Percentiles rank a stretch among this genome's conserved stretches.
phyloP scores from a whole-genome alignment of 2,797 vertebrate species.

The Amphiprion clarkii region DNA sequence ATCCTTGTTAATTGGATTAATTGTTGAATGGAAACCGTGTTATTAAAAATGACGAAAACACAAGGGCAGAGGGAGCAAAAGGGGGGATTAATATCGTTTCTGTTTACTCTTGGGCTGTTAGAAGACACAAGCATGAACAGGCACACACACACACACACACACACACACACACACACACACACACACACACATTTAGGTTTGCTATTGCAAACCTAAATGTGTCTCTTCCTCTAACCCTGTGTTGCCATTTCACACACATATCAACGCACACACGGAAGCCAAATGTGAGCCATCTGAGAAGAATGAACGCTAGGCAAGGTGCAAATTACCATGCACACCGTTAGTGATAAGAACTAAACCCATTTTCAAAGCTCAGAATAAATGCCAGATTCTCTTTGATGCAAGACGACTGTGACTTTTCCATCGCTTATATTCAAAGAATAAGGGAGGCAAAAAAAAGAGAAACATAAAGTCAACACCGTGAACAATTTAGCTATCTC shows the following conservation, averaged over 20 bases:
- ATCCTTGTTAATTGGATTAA: slow-evolving; percentile 88
- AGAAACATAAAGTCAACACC: slow-evolving; percentile 68
- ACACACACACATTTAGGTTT: slow-evolving; percentile 30
- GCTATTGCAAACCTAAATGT: not conserved
- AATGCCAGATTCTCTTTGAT: slow-evolving; percentile 83
- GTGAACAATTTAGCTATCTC: slow-evolving; percentile 76
- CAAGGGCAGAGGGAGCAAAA: slow-evolving; percentile 77
- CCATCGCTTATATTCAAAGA: slow-evolving; percentile 69
- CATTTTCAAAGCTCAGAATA: slow-evolving; percentile 80
- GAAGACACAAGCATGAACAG: slow-evolving; percentile 34
- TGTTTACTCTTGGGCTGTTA: slow-evolving; percentile 74
- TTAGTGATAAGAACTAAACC: slow-evolving; percentile 79
- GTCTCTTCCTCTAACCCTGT: slow-evolving; percentile 31
- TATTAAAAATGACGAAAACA: slow-evolving; percentile 87
- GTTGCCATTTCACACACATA: slow-evolving; percentile 58
- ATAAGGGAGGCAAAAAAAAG: slow-evolving; percentile 35
- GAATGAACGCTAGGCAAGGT: slow-evolving; percentile 67
- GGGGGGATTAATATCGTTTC: slow-evolving; percentile 78
- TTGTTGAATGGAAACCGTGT: slow-evolving; percentile 86
- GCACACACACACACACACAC: slow-evolving; percentile 23
- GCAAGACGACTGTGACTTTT: slow-evolving; percentile 72
- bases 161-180: slow-evolving; percentile 28
- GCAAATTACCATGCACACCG: slow-evolving; percentile 77
- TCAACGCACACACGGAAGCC: slow-evolving; percentile 20
- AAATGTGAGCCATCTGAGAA: slow-evolving; percentile 66